phyloP scores from a whole-genome alignment of 2,113 vertebrate genomes.

The Canis aureus region DNA sequence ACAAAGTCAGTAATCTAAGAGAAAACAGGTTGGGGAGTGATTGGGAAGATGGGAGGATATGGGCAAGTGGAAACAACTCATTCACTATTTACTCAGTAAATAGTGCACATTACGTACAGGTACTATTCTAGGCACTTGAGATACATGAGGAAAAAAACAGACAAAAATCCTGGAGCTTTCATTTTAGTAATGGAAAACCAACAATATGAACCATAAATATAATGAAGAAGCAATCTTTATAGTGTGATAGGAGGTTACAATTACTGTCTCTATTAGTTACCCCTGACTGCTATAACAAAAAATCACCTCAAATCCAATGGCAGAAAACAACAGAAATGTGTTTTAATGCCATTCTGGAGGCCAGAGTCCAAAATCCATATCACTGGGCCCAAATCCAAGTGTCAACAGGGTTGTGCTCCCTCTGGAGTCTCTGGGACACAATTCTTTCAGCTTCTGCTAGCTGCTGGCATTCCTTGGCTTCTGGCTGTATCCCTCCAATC shows the following conservation, averaged over 20 bases:
- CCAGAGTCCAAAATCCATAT: not conserved
- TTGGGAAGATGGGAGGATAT: not conserved
- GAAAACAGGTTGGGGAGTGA: no score
- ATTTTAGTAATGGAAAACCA: not conserved
- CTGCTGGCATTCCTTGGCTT: not conserved
- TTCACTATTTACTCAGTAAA: not conserved
- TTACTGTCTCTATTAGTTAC: not conserved
- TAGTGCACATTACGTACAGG: not conserved
- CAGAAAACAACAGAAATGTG: not conserved
- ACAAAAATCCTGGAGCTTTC: not conserved
- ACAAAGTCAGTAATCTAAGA: not conserved
- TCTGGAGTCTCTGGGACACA: not conserved
- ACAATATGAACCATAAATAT: not conserved
- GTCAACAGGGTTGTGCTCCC: not conserved
- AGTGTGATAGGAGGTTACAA: not conserved
- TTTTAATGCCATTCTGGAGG: not conserved
- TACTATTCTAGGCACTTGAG: not conserved
- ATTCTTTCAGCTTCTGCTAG: not conserved
- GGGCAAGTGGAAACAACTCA: not conserved
- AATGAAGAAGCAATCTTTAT: not conserved
- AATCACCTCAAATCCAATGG: not conserved
- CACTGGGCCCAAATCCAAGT: not conserved
- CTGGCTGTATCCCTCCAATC: not conserved
- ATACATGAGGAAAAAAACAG: not conserved
- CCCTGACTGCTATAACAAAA: not conserved